phyloP scores from a whole-genome alignment of 2,797 vertebrate genomes.

The Acestrorhynchus altus region DNA sequence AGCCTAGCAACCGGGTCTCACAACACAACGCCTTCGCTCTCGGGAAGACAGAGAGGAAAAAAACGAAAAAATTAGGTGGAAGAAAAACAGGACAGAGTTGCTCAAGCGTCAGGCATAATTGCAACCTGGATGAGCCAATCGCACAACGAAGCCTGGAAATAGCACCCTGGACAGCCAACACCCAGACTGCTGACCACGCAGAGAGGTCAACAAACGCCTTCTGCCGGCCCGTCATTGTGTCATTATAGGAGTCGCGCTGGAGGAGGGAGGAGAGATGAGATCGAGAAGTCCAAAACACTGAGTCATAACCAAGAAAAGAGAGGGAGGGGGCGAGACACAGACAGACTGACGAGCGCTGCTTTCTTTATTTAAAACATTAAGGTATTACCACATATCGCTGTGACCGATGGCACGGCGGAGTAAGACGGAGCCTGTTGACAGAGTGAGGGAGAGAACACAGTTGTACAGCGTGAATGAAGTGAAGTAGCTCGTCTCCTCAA shows the following conservation, averaged over 20 bases:
- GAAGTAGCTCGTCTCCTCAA: constrained; percentile 19
- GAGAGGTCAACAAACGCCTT: constrained; percentile 79
- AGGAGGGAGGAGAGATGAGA: constrained; percentile 49
- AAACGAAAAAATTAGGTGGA: constrained; percentile 8
- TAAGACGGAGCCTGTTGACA: constrained; percentile 2
- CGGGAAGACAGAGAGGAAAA: constrained; percentile 62
- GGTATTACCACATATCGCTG: constrained; percentile 15
- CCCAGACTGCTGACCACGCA: constrained; percentile 69
- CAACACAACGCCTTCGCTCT: constrained; percentile 70
- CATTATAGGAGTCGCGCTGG: constrained; percentile 63
- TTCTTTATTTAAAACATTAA: constrained; percentile 1
- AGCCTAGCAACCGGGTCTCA: constrained; percentile 75
- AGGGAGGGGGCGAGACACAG: background rate
- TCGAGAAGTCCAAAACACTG: constrained; percentile 46
- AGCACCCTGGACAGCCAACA: constrained; percentile 71
- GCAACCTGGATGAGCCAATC: constrained; percentile 75
- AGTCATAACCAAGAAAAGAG: constrained; percentile 45
- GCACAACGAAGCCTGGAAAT: constrained; percentile 74
- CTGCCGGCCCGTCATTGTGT: constrained; percentile 65
- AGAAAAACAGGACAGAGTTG: constrained; percentile 26
- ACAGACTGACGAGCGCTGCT: background rate
- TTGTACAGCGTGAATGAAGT: constrained; percentile 20
- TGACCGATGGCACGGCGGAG: constrained; percentile 12
- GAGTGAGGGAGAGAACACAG: constrained; percentile 13
- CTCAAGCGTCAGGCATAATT: constrained; percentile 72